A percentile compares a stretch with the other conserved stretches of the same genome.
phyloP scores from a whole-genome alignment of 2,888 invertebrate genomes.

The Silvanus unidentatus region DNA sequence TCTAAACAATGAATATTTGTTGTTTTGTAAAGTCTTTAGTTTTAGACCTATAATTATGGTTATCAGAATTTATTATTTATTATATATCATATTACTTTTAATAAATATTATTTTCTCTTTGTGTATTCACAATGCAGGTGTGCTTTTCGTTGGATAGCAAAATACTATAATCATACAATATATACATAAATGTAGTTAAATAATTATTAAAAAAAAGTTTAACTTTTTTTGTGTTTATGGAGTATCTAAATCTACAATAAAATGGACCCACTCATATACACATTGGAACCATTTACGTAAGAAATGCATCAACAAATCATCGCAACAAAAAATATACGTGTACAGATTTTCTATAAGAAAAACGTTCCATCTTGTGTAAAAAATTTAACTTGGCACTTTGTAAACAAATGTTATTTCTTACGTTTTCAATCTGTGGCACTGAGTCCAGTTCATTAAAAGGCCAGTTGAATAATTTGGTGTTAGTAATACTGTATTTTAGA shows the following conservation, averaged over 20 bases:
- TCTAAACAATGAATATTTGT: constrained; percentile 4
- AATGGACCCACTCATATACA: constrained; percentile 1
- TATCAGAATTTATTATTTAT: constrained; percentile 7
- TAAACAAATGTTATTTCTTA: no score
- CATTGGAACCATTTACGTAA: neutral
- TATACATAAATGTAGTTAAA: no score
- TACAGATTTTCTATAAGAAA: no score
- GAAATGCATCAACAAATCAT: no score
- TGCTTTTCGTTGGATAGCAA: constrained; percentile 27
- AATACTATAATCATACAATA: constrained; percentile 30
- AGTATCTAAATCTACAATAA: neutral
- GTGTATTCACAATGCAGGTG: constrained; percentile 28
- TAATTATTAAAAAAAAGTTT: neutral
- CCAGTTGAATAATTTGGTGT: constrained; percentile 9
- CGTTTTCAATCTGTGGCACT: no score
- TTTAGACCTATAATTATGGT: constrained; percentile 8
- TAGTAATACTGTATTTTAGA: constrained; percentile 16
- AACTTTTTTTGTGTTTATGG: neutral
- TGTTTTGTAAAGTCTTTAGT: constrained; percentile 6
- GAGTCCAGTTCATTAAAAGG: no score
- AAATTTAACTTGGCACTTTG: no score
- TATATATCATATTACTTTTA: no score
- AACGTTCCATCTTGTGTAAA: no score
- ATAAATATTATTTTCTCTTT: constrained; percentile 15
- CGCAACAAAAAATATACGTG: no score